Evolutionary conservation across 2,888 invertebrate species (phyloP).

Genomic region (Melitaea athalia): DNA sequence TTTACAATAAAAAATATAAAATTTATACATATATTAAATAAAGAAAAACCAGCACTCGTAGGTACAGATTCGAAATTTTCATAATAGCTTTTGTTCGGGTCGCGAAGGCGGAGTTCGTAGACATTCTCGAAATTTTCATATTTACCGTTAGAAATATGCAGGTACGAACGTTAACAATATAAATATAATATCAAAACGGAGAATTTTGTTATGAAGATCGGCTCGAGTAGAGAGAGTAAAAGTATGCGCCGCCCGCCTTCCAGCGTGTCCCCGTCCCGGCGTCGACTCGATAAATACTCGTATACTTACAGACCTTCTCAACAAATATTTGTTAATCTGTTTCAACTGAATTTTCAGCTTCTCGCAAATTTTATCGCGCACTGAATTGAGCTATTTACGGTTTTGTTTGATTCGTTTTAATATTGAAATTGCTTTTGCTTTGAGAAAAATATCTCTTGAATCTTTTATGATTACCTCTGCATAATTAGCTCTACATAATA

Average conservation of each 20-base stretch:
- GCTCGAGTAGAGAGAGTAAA: slow-evolving; percentile 76
- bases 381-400: neutral
- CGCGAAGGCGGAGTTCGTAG: slow-evolving; percentile 66
- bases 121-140: slow-evolving; percentile 82
- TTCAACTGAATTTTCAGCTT: slow-evolving; percentile 35
- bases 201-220: slow-evolving; percentile 83
- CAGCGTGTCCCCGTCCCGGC: slow-evolving; percentile 42
- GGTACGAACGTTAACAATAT: slow-evolving; percentile 81
- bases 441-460: no score
- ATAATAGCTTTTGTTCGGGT: slow-evolving; percentile 72
- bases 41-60: slow-evolving; percentile 37
- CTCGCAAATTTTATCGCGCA: neutral
- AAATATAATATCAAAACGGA: slow-evolving; percentile 83
- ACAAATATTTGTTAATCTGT: slow-evolving; percentile 36
- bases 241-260: slow-evolving; percentile 57
- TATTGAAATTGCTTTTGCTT: no score
- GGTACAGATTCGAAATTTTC: slow-evolving; percentile 62
- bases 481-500: no score
- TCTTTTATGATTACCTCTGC: no score
- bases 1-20: neutral
- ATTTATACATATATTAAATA: slow-evolving; percentile 22
- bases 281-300: slow-evolving; percentile 55
- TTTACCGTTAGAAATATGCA: slow-evolving; percentile 83
- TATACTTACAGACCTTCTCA: slow-evolving; percentile 36
- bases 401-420: neutral